Conservation (phyloP, 2,888 invertebrate genomes). For the Creontiades dilutus region DNA sequence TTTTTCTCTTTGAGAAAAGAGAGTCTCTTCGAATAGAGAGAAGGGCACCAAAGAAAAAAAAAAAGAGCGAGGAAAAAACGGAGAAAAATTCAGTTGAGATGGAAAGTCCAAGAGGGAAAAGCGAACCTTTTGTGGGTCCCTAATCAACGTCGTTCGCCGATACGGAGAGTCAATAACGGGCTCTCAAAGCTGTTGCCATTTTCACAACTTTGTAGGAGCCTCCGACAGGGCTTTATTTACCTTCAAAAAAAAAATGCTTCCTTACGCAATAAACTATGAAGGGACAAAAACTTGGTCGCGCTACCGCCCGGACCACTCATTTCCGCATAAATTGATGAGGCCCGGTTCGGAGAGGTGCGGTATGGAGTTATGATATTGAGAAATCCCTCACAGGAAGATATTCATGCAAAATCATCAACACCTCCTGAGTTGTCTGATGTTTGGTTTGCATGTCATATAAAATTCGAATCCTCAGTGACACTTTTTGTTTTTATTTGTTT, state of each 20-base stretch:
- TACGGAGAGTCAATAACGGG: slow-evolving; percentile 21
- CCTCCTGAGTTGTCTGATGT: too few species aligned
- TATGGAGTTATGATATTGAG: too few species aligned
- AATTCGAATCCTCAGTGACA: too few species aligned
- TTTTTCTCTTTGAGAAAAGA: background rate
- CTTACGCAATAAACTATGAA: background rate
- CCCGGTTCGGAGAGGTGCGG: too few species aligned
- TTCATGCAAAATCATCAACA: too few species aligned
- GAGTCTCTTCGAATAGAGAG: background rate
- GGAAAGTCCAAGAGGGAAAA: background rate
- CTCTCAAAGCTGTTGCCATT: slow-evolving; percentile 11
- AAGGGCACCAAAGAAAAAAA: background rate
- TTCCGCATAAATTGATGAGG: too few species aligned
- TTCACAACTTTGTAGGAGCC: background rate
- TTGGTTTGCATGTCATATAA: too few species aligned
- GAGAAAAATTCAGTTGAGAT: slow-evolving; percentile 8
- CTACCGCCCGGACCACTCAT: too few species aligned
- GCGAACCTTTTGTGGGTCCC: slow-evolving; percentile 24
- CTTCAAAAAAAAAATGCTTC: background rate
- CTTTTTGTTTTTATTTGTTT: too few species aligned
- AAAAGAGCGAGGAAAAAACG: slow-evolving; percentile 8
- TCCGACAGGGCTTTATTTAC: background rate
- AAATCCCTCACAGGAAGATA: too few species aligned
- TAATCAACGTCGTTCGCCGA: slow-evolving; percentile 14
- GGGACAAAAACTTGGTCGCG: too few species aligned